These are phyloP conservation scores for Hippocampus mohnikei DNA, from an alignment of 2,113 vertebrate species.

Conservation along the genomic window DNA sequence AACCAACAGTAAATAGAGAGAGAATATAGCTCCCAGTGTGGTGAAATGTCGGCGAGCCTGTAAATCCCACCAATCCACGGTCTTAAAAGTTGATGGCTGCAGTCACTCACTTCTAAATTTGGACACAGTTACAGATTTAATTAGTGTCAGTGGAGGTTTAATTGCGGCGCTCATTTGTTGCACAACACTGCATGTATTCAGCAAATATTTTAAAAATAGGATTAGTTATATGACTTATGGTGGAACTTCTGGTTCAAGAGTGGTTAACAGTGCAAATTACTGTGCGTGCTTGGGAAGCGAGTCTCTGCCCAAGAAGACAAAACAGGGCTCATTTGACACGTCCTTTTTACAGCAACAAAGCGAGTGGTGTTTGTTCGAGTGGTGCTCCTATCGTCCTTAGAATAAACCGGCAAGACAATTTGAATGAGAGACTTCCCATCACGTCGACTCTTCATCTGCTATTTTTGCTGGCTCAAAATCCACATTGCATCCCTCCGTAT, in stretches of 20 bases:
- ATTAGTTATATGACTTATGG: not conserved
- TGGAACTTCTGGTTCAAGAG: not conserved
- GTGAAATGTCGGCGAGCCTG: not conserved
- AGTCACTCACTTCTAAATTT: conserved; percentile 51
- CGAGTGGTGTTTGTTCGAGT: not conserved
- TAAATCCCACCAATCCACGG: conserved; percentile 30
- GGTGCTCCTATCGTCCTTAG: not conserved
- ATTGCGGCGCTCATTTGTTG: conserved; percentile 54
- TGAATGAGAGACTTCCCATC: not conserved
- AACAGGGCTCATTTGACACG: not conserved
- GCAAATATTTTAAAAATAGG: not conserved
- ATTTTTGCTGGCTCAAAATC: conserved; percentile 7
- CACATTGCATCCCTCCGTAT: conserved; percentile 13
- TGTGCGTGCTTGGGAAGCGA: not conserved
- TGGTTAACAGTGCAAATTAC: not conserved
- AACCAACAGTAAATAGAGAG: not conserved
- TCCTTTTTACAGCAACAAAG: not conserved
- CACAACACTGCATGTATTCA: not conserved
- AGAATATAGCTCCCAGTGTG: conserved; percentile 9
- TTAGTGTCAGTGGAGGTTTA: conserved; percentile 62
- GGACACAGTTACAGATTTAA: conserved; percentile 55
- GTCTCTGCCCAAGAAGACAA: not conserved
- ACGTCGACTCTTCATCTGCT: not conserved
- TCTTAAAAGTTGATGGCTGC: conserved; percentile 46
- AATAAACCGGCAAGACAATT: not conserved